A percentile compares a stretch with the other conserved stretches of the same genome.
Conservation (phyloP, 1,140 invertebrate genomes). For the Coenobita brevimanus region DNA sequence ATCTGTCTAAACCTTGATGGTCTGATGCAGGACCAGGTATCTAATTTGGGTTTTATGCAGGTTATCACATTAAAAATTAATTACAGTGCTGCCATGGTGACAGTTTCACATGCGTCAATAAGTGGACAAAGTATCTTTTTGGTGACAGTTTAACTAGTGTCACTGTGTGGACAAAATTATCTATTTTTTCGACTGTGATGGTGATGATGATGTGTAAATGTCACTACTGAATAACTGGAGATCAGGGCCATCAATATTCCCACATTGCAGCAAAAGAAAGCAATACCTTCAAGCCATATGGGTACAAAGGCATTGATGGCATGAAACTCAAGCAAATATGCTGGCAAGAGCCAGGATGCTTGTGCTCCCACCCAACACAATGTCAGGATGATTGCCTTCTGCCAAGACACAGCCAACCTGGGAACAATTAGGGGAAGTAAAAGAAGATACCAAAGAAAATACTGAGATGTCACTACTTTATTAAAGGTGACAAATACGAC, state of each 20-base stretch:
- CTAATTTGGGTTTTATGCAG: too few species aligned
- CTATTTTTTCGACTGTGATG: conserved; percentile 52
- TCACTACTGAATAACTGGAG: conserved; percentile 74
- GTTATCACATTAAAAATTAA: too few species aligned
- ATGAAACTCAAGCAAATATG: conserved; percentile 93
- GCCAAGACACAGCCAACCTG: conserved; percentile 71
- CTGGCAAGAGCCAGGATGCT: conserved; percentile 89
- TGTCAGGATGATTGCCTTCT: conserved; percentile 72
- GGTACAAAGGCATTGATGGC: conserved; percentile 86
- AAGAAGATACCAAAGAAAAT: conserved; percentile 97
- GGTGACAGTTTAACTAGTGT: too few species aligned
- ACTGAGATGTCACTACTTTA: conserved; percentile 97
- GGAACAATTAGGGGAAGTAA: conserved; percentile 85
- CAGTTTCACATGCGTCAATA: too few species aligned
- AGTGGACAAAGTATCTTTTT: too few species aligned
- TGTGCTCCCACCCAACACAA: conserved; percentile 86
- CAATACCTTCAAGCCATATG: conserved; percentile 84
- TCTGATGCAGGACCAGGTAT: too few species aligned
- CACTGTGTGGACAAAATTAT: not conserved
- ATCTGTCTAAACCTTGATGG: too few species aligned
- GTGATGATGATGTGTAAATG: conserved; percentile 27
- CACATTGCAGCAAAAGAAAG: conserved; percentile 86
- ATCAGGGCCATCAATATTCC: conserved; percentile 82
- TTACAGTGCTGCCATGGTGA: too few species aligned
- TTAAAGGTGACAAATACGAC: conserved; percentile 95